Evolutionary conservation across 30 jellyfish, hydroid and myxozoan species (phyloP).

Genomic region (Mastigias papua): DNA sequence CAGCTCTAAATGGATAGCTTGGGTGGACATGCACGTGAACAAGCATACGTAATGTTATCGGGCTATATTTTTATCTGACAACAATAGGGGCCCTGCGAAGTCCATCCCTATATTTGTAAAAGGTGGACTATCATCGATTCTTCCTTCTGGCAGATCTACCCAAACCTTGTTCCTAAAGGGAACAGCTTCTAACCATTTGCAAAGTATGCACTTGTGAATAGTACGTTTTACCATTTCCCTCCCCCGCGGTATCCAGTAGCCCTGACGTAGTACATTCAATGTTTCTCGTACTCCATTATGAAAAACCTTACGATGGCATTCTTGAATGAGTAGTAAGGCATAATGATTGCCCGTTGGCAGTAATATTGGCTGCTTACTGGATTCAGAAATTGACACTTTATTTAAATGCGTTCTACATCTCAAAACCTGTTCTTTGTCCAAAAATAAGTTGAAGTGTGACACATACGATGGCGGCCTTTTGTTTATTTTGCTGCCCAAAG

Average conservation of each 20-base stretch:
- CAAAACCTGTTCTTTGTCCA: slow-evolving; percentile 57
- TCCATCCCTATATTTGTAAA: slow-evolving; percentile 62
- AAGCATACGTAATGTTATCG: slow-evolving; percentile 55
- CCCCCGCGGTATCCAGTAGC: slow-evolving; percentile 79
- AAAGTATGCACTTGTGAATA: slow-evolving; percentile 29
- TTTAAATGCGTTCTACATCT: slow-evolving; percentile 49
- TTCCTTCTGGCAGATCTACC: slow-evolving; percentile 37
- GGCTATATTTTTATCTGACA: slow-evolving; percentile 4
- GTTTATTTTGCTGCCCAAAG: slow-evolving; percentile 8
- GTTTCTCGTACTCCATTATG: slow-evolving; percentile 70
- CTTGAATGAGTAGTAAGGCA: slow-evolving; percentile 32
- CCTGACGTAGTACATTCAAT: slow-evolving; percentile 48
- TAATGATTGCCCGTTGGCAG: slow-evolving; percentile 50
- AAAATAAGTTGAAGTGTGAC: slow-evolving; percentile 52
- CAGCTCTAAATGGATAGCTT: slow-evolving; percentile 71
- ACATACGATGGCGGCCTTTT: slow-evolving; percentile 56
- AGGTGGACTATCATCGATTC: slow-evolving; percentile 74
- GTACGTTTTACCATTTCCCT: slow-evolving; percentile 56
- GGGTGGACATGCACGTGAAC: slow-evolving; percentile 62
- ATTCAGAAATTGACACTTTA: slow-evolving; percentile 48
- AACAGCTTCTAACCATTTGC: slow-evolving; percentile 63
- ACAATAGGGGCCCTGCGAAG: slow-evolving; percentile 63
- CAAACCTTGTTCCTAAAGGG: slow-evolving; percentile 47
- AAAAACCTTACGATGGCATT: slow-evolving; percentile 63
- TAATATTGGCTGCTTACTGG: slow-evolving; percentile 65